Base-by-base conservation (phyloP, 2,113 vertebrate species). In the Anser cygnoides region DNA sequence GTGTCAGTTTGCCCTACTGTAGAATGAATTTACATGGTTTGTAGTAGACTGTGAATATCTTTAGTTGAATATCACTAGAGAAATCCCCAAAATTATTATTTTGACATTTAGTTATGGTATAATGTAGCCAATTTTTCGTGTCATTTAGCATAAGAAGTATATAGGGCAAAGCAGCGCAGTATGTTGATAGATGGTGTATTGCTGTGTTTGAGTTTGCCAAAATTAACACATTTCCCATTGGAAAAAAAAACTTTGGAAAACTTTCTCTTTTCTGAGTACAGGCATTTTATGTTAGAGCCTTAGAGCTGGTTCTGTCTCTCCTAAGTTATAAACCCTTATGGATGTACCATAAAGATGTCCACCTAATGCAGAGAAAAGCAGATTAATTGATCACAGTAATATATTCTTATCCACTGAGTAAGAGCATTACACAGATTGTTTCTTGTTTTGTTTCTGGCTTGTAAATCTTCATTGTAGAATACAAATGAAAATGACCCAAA, bases 381-480 rank as follows among this genome's bases (percentile, higher is more conserved):
- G 91, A 96, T 95, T 93, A 97, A 96, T 97, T 97, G 95, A 97
- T 97, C 95, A 75, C 65, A 62, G 92, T 91, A 94, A 90, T 96
- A 93, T 94, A 94, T 90, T 93, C 93, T 91, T 93, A 86, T 62
- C 49, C 65, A 88, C 91, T 87, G 87, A 96, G 92, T 80, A 94
- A 92, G 95, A 89, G 62, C 88, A 75, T 31, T 85, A 88, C 79
- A 66, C 25, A 66, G 85, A 91, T 68, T 68, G 77, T 85, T 89
- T 94, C 92, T 83, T 86, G 81, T 37, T 89, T 94, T 87, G 70
- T 92, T 90, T 96, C 84, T 92, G 79, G 86, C 87, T 82, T 96
- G 87, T 96, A 97, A 97, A 97, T 97, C 95, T 97, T 93, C 95
- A 95, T 95, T 92, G 92, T 85, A 61, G 83, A 92, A 97, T 92